Base-by-base conservation (phyloP, 2,113 vertebrate species). In the Cavia aperea region DNA sequence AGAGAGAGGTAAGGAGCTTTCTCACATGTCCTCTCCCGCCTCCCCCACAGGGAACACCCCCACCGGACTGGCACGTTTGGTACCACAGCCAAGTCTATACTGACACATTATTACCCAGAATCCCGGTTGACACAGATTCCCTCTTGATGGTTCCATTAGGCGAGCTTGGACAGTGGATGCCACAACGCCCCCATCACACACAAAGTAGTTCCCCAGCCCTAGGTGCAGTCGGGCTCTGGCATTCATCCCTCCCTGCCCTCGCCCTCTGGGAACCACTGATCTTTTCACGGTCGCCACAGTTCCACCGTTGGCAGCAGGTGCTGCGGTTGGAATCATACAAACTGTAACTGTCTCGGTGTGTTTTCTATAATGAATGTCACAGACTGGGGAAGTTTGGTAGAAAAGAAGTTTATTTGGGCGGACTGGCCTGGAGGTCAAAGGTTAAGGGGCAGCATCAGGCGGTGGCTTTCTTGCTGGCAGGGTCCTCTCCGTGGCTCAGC, bases 151-250 rank as follows among this genome's bases (percentile, higher is more conserved):
- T 70, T 26, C 8, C 10, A 23, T 49, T 31, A 54, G 39, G 8
- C 7, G 72, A 43, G 19, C 60, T 9, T 46, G 75, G 82, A 49
- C 54, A 43, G 19, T 39, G 63, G 26, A 5, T 21, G 43, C 33
- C 56, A 12, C 0, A 0, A 2, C 13, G 2, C 29, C 15, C 21
- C 43, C 21, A 16, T 43, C 18, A 39, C 21, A 26, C 19, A 23
- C 49, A 9, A 5, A 68, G 62, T 26, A 43, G 11, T 13, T 33
- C 21, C 36, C 0, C 36, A 26, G 62, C 39, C 73, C 3, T 10
- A 1, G 46, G 15, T 5, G 6, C 60, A 31, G 31, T 49, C 29
- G 56, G 19, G 33, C 49, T 68, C 73, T 33, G 39, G 46, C 46
- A 13, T 18, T 54, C 43, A 43, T 60, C 29, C 63, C 23, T 63